These are phyloP conservation scores for Melanostigma gelatinosum DNA, from an alignment of 2,113 vertebrate genomes.

Conservation along the genomic window DNA sequence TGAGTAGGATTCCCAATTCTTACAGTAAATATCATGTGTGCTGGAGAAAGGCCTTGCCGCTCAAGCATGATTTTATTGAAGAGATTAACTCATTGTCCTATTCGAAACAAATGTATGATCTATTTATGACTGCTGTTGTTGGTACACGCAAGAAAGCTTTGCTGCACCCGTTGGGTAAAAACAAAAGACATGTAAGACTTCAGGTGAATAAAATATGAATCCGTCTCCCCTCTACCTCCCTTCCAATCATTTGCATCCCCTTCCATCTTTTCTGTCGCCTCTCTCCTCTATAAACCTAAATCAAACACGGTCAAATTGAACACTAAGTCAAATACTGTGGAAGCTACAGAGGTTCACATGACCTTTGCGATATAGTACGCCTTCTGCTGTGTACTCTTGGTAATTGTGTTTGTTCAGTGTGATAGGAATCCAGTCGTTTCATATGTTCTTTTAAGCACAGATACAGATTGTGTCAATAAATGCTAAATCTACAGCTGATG, in stretches of 20 bases:
- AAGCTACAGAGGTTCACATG: slow-evolving; percentile 2
- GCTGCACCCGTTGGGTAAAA: slow-evolving; percentile 6
- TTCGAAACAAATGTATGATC: slow-evolving; percentile 37
- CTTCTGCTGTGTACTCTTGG: not conserved
- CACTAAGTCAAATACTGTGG: slow-evolving; percentile 30
- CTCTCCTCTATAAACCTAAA: not conserved
- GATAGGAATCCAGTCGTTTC: slow-evolving; percentile 2
- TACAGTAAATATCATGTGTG: slow-evolving; percentile 8
- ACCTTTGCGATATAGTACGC: not conserved
- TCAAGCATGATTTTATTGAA: slow-evolving; percentile 17
- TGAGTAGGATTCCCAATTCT: slow-evolving; percentile 23
- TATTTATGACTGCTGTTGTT: slow-evolving; percentile 24
- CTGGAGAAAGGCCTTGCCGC: not conserved
- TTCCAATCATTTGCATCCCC: slow-evolving; percentile 12
- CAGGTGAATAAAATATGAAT: not conserved
- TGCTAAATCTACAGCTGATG: not conserved
- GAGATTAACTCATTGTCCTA: slow-evolving; percentile 27
- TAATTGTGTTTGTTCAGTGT: slow-evolving; percentile 15
- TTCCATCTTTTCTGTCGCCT: slow-evolving; percentile 4
- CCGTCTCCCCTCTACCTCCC: not conserved
- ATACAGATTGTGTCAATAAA: not conserved
- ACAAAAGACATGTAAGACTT: slow-evolving; percentile 25
- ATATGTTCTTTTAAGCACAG: not conserved
- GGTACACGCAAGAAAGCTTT: not conserved
- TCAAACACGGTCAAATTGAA: slow-evolving; percentile 18